These are phyloP conservation scores for Dipodomys stephensi DNA, from an alignment of 2,113 vertebrate genomes.

Conservation along the genomic window DNA sequence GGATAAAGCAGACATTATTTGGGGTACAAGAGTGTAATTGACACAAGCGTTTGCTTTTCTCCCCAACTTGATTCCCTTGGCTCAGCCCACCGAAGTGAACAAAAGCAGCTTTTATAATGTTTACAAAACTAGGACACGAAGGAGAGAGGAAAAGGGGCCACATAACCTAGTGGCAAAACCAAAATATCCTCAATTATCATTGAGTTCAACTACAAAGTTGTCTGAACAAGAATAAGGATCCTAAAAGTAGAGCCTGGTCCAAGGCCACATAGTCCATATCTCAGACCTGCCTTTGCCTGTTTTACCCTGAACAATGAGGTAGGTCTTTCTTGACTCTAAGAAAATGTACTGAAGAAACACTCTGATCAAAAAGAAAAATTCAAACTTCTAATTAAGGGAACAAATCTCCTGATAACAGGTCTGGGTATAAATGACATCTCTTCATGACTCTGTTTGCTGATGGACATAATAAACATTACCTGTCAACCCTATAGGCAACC, in stretches of 20 bases:
- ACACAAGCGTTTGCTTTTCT: conserved; percentile 9
- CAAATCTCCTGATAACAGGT: neutral
- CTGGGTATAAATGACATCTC: neutral
- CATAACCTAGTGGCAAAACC: neutral
- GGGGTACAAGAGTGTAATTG: neutral
- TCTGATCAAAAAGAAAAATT: conserved; percentile 51
- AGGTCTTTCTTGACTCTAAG: neutral
- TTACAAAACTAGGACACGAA: conserved; percentile 27
- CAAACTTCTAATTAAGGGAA: conserved; percentile 49
- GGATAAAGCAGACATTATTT: conserved; percentile 20
- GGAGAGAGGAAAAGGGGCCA: neutral
- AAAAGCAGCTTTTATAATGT: neutral
- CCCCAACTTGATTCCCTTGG: neutral
- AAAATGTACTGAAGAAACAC: neutral
- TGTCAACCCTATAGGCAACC: neutral
- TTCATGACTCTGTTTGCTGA: neutral
- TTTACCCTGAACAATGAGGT: neutral
- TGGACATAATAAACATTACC: neutral
- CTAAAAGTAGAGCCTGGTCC: neutral
- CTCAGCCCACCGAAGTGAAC: conserved; percentile 20
- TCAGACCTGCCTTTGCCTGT: neutral
- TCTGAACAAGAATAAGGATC: neutral
- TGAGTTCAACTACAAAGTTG: neutral
- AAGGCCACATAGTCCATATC: neutral
- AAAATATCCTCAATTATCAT: neutral